Percentiles rank a stretch among this genome's conserved stretches.
Evolutionary conservation across 2,113 vertebrate genomes (phyloP).

Genomic region (Pluvianellus socialis): DNA sequence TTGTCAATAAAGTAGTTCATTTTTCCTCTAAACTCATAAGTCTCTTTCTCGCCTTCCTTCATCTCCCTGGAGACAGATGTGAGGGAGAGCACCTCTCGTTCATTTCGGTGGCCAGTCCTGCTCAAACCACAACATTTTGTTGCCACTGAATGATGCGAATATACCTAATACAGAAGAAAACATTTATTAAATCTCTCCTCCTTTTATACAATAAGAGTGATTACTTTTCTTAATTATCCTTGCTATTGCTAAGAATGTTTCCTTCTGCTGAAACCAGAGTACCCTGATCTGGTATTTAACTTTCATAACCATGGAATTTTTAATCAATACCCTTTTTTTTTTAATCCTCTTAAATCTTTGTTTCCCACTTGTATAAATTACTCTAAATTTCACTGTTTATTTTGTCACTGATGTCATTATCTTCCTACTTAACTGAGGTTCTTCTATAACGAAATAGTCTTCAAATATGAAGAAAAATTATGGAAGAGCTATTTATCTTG

Average conservation of each 20-base stretch:
- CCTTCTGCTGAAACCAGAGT: neutral
- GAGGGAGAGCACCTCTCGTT: too few species aligned
- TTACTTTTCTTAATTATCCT: neutral
- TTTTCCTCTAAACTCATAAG: too few species aligned
- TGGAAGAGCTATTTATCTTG: neutral
- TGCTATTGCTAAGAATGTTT: neutral
- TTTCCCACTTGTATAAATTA: neutral
- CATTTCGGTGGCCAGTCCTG: too few species aligned
- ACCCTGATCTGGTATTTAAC: neutral
- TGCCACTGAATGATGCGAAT: neutral
- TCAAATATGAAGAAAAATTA: neutral
- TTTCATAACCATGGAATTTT: neutral
- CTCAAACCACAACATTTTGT: neutral
- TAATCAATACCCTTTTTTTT: neutral
- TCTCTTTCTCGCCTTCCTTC: too few species aligned
- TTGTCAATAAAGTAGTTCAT: too few species aligned
- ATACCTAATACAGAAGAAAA: neutral
- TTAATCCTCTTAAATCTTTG: neutral
- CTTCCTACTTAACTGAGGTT: neutral
- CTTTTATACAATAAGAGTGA: neutral
- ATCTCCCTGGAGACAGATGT: too few species aligned
- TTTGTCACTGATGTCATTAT: neutral
- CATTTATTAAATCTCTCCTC: neutral
- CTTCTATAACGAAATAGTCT: neutral
- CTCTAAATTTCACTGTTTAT: neutral